Base-by-base conservation (phyloP, 1,140 invertebrate species). In the Drosophila rhopaloa region DNA sequence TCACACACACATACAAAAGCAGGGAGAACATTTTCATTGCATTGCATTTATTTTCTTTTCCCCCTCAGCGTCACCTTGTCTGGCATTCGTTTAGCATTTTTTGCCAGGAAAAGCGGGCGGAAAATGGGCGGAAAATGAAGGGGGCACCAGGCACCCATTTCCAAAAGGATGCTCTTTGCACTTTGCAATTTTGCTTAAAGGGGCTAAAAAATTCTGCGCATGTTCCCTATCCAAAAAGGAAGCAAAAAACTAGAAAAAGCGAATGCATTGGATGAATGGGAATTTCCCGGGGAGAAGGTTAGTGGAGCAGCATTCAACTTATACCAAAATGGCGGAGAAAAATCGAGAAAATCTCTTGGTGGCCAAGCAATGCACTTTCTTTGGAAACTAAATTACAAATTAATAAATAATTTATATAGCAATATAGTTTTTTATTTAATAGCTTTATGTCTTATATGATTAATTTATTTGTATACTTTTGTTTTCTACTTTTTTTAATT, bases 181-280 rank as follows among this genome's bases (percentile, higher is more conserved):
- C 46, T 55, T 63, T 88, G 74, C 77, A 86, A 79, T 80, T 72
- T 71, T 60, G 63, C 57, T 74, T 46, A 29, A 41, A 50, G 32
- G 29, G 50, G 19, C 51, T 40, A 61, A 82, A 76, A 90, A 90
- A 81, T 76, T 85, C 72, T 91, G 88, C 88, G 88, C 88, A 91
- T 91, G 88, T 91, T 89, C 88, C 74, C 81, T 83, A 84, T 67
- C 59, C 38, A 41, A 53, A 70, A 76, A 53, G 67, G 37, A 46
- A 71, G 66, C 60, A 70, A 70, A 58, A 74, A 57, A 74, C 66
- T 70, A 70, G 66, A 79, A 77, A 75, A 88, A 63, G n/a, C 55
- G 43, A 77, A 88, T 84, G 71, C 76, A 76, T 68, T 59, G 72
- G 74, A 55, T 76, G 62, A 63, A 74, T 65, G 59, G 11, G 37